A percentile compares a stretch with the other conserved stretches of the same genome.
These are phyloP conservation scores for Oreochromis spilurus DNA, from an alignment of 2,113 vertebrate genomes.

Conservation along the genomic window DNA sequence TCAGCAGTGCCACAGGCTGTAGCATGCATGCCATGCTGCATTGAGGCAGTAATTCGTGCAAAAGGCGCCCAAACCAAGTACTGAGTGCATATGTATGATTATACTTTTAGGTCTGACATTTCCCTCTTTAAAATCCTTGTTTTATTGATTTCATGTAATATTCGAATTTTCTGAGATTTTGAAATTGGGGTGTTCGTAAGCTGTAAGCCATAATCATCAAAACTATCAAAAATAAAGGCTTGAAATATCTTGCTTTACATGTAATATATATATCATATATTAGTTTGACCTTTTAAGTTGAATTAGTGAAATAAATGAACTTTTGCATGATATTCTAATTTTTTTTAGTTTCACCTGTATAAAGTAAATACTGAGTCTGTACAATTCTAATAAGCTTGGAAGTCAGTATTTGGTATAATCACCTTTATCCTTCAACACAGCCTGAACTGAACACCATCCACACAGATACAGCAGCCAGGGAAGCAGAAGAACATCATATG, in stretches of 20 bases:
- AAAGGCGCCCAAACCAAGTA: neutral
- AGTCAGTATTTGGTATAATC: neutral
- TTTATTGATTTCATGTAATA: neutral
- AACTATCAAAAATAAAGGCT: neutral
- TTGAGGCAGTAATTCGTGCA: no score
- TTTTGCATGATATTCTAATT: no score
- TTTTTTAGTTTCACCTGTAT: no score
- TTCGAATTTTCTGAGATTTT: neutral
- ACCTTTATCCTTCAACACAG: neutral
- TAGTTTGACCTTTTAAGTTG: neutral
- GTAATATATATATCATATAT: neutral
- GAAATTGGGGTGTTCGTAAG: neutral
- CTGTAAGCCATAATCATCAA: neutral
- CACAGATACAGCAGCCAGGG: neutral
- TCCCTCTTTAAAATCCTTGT: neutral
- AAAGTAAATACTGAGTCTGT: neutral
- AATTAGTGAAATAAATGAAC: neutral
- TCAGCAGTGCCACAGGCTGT: neutral
- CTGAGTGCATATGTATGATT: neutral
- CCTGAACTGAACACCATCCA: fast-evolving
- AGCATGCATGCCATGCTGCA: neutral
- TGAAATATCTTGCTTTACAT: neutral
- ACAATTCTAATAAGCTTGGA: fast-evolving
- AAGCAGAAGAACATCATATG: fast-evolving
- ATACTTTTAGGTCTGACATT: fast-evolving